These are phyloP conservation scores for Esox lucius DNA, from an alignment of 2,797 vertebrate species.

Conservation along the genomic window DNA sequence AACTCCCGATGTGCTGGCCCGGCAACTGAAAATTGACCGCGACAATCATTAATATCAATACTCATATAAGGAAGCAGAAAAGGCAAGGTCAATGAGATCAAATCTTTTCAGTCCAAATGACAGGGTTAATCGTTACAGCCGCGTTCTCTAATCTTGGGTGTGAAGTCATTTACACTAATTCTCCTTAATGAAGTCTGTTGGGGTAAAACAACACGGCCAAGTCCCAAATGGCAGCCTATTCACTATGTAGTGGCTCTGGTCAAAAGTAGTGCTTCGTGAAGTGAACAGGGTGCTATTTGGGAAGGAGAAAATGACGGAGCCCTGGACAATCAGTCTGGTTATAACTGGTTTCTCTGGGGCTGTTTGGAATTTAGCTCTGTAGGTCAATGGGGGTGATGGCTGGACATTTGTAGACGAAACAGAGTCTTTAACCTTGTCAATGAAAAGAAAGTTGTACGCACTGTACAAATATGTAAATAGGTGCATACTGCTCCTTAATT, in stretches of 20 bases:
- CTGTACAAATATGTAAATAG: slow-evolving; percentile 65
- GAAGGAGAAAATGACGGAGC: neutral
- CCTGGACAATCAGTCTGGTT: neutral
- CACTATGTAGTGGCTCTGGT: neutral
- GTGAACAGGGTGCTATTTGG: neutral
- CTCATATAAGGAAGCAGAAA: slow-evolving; percentile 60
- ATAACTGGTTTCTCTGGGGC: slow-evolving; percentile 10
- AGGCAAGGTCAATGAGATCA: slow-evolving; percentile 72
- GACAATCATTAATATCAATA: slow-evolving; percentile 68
- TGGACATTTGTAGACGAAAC: slow-evolving; percentile 57
- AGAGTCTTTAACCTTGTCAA: slow-evolving; percentile 48
- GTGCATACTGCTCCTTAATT: slow-evolving; percentile 69
- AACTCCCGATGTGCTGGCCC: slow-evolving; percentile 49
- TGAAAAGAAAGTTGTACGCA: slow-evolving; percentile 47
- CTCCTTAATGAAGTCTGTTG: neutral
- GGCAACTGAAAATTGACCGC: slow-evolving; percentile 61
- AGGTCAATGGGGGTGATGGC: slow-evolving; percentile 1
- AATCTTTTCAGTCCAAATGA: slow-evolving; percentile 60
- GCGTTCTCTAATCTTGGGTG: slow-evolving; percentile 3
- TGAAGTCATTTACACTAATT: slow-evolving; percentile 1
- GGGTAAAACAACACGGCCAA: neutral
- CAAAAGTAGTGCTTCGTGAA: neutral
- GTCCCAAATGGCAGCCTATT: neutral
- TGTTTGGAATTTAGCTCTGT: neutral
- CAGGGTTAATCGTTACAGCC: slow-evolving; percentile 59